These are phyloP conservation scores for Enteromius argenteus DNA, from an alignment of 2,797 vertebrate genomes.

Conservation along the genomic window DNA sequence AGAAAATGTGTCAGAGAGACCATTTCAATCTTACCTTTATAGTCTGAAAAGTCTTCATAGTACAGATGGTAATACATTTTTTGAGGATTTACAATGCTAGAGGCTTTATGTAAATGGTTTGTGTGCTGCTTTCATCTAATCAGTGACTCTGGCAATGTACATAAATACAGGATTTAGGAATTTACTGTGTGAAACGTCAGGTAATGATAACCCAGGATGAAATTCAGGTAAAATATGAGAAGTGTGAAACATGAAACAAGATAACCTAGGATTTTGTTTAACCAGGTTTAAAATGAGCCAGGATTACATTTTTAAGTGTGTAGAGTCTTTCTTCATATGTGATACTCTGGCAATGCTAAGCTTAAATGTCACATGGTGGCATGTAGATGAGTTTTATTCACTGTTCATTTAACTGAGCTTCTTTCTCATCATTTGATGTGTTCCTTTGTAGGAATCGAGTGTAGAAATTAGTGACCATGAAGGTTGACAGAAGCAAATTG, in stretches of 20 bases:
- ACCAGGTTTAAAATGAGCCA: not conserved
- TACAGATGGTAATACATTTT: not conserved
- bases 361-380: not conserved
- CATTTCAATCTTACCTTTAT: too few relatives aligned
- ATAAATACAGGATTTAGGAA: not conserved
- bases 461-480: constrained; percentile 88
- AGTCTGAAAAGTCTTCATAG: not conserved
- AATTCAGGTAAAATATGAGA: not conserved
- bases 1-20: not conserved
- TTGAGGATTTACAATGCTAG: not conserved
- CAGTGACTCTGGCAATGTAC: not conserved
- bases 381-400: not conserved
- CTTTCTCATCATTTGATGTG: constrained; percentile 14
- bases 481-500: constrained; percentile 96
- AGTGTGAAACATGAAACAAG: not conserved
- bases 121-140: constrained; percentile 2
- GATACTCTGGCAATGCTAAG: not conserved
- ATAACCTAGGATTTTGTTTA: not conserved
- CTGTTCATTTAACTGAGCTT: constrained; percentile 3
- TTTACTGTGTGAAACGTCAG: not conserved
- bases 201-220: not conserved
- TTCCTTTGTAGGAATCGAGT: constrained; percentile 75
- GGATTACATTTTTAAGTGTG: not conserved
- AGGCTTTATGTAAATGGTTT: not conserved
- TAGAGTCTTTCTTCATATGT: not conserved